Evolutionary conservation across 2,888 invertebrate species (phyloP).

Genomic region (Eurytoma adleriae): DNA sequence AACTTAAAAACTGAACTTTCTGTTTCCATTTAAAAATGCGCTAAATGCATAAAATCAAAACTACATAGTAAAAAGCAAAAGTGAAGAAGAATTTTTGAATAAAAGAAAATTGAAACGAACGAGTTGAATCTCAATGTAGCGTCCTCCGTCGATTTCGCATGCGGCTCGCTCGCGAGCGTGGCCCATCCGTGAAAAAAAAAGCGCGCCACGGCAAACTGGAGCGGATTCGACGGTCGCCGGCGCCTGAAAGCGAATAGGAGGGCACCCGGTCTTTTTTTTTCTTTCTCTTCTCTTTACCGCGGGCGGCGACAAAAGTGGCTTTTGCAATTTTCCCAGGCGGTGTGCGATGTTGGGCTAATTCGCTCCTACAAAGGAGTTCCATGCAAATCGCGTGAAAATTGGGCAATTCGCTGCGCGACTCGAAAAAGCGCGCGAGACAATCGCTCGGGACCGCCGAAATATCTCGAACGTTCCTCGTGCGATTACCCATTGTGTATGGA

Average conservation of each 20-base stretch:
- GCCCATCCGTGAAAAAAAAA: slow-evolving; percentile 19
- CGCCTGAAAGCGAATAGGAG: slow-evolving; percentile 5
- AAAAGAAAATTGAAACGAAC: not conserved
- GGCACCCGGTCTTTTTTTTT: slow-evolving; percentile 3
- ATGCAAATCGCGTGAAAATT: slow-evolving; percentile 61
- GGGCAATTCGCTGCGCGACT: slow-evolving; percentile 50
- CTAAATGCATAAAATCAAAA: too few species aligned
- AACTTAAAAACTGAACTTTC: too few species aligned
- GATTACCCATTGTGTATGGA: too few species aligned
- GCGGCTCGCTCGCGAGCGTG: slow-evolving; percentile 3
- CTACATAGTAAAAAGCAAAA: not conserved
- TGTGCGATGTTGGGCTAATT: slow-evolving; percentile 49
- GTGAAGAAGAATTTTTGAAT: slow-evolving; percentile 12
- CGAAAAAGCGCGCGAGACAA: slow-evolving; percentile 53
- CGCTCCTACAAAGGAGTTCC: slow-evolving; percentile 45
- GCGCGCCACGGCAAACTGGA: slow-evolving; percentile 62
- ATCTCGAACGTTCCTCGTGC: not conserved
- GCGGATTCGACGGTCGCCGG: slow-evolving; percentile 67
- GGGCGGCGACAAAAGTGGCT: slow-evolving; percentile 69
- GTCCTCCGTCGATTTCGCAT: slow-evolving; percentile 31
- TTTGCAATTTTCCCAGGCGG: slow-evolving; percentile 73
- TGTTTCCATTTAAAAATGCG: too few species aligned
- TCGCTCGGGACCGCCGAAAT: not conserved
- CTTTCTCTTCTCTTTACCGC: slow-evolving; percentile 1
- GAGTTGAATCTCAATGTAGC: slow-evolving; percentile 5